phyloP scores from a whole-genome alignment of 2,797 vertebrate species.

The Galagoides demidoff region DNA sequence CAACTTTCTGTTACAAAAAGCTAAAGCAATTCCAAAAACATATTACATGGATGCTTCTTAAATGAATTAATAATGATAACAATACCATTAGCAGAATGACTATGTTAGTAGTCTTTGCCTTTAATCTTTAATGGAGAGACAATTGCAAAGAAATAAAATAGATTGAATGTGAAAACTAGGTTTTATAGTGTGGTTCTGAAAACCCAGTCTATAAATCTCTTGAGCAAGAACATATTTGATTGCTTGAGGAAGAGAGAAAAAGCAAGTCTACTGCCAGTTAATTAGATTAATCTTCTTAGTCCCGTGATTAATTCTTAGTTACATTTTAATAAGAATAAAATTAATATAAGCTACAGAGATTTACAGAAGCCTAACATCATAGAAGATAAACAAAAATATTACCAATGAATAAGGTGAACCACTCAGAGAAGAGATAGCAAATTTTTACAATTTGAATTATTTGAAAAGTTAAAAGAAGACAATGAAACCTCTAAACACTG shows the following conservation, averaged over 20 bases:
- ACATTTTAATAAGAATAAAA: neutral
- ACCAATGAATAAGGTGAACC: neutral
- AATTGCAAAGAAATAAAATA: neutral
- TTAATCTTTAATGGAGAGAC: neutral
- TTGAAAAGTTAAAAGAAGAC: neutral
- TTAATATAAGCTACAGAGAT: neutral
- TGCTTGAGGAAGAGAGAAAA: neutral
- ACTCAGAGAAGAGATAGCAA: neutral
- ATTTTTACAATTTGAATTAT: neutral
- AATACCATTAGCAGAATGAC: neutral
- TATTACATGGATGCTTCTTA: neutral
- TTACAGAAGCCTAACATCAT: neutral
- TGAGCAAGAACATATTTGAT: neutral
- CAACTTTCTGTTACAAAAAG: neutral
- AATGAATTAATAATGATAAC: conserved; percentile 30
- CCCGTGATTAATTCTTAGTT: neutral
- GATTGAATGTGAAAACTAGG: neutral
- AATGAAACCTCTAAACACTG: neutral
- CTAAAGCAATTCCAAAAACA: neutral
- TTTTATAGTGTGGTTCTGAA: neutral
- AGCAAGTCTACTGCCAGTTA: neutral
- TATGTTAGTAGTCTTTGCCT: neutral
- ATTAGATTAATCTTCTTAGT: neutral
- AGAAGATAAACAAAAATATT: neutral
- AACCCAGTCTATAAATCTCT: neutral